Evolutionary conservation across 2,888 invertebrate species (phyloP), one percentile per base, ranked within the genome.

Genomic region (Lysandra coridon): DNA sequence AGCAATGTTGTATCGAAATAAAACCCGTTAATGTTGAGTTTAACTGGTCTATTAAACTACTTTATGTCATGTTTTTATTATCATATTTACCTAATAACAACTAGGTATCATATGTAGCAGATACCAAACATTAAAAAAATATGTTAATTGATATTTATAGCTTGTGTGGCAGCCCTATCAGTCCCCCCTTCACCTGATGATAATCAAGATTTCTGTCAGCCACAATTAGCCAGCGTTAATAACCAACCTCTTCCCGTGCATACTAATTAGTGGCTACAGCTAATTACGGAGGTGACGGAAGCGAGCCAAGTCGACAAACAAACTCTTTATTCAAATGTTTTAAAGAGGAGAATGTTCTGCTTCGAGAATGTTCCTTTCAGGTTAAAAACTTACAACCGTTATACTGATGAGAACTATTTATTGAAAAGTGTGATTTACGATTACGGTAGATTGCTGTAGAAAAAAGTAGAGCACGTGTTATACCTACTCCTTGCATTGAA

Each of bases 181-280:
- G 53, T 23, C 76, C 76, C 75, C 49, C 76, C 76, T 57, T 76
- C 33, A 30, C 57, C 53, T 76, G 76, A 57, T 76, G 76, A 76
- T 76, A 57, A 76, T 76, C 76, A 76, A 76, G 76, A 76, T 76
- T 76, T 76, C 76, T 76, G 76, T 76, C 76, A 76, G 76, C 76
- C 53, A 76, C 76, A 76, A 76, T 76, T 76, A 76, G 76, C 57
- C 76, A 30, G 76, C 76, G 76, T 76, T 76, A 76, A 76, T 76
- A 76, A 76, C 57, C 53, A 76, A 76, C 76, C 53, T 53, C 76
- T 76, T 76, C 76, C 76, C 76, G 53, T 76, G 76, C 53, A 76
- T 76, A 76, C 76, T 76, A 76, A 76, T 76, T 57, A 76, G 76
- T 76, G 14, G 76, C 49, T 75, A n/a, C 75, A 75, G 49, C 44